These are phyloP conservation scores for Anolis carolinensis DNA, from an alignment of 2,113 vertebrate species.

Conservation along the genomic window DNA sequence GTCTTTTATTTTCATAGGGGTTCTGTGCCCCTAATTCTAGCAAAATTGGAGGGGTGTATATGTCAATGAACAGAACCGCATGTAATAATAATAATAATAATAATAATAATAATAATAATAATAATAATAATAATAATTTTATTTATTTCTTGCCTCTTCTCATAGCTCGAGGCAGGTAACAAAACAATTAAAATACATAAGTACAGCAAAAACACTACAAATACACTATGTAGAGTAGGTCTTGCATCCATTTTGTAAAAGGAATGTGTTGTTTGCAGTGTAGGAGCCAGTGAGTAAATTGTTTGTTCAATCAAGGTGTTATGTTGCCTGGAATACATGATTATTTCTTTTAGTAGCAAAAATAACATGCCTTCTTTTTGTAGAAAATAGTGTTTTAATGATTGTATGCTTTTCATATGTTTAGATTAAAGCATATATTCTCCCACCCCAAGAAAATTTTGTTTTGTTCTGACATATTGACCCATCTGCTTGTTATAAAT, in stretches of 20 bases:
- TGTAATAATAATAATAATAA: no score
- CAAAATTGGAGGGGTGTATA: background rate
- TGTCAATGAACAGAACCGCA: background rate
- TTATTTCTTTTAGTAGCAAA: constrained; percentile 21
- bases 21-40: no score
- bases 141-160: no score
- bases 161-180: no score
- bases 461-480: constrained; percentile 69
- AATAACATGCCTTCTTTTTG: background rate
- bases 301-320: constrained; percentile 15
- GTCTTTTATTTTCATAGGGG: no score
- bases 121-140: no score
- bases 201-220: no score
- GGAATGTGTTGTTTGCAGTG: constrained; percentile 11
- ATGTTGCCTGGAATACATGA: constrained; percentile 28
- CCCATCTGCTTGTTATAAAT: constrained; percentile 70
- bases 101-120: no score
- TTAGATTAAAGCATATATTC: constrained; percentile 57
- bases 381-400: constrained; percentile 30
- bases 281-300: constrained; percentile 10
- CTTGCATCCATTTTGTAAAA: constrained; percentile 34
- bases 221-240: background rate
- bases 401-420: constrained; percentile 55
- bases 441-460: constrained; percentile 53
- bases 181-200: no score